A percentile compares a stretch with the other conserved stretches of the same genome.
Conservation (phyloP, 2,113 vertebrate species). For the Sceloporus undulatus region DNA sequence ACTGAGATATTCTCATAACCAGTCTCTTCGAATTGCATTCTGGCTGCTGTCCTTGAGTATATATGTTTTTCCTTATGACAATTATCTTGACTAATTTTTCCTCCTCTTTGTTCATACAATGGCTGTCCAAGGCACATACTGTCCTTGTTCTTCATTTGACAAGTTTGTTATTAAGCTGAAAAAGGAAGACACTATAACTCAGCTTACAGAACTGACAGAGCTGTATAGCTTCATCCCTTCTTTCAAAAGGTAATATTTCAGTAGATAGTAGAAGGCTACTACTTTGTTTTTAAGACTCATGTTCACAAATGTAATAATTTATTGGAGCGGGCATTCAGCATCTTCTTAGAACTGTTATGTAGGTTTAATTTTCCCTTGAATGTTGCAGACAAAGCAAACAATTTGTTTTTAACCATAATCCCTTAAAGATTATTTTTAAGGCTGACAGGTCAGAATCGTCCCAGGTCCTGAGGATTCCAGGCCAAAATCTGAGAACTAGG, state of each 20-base stretch:
- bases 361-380: conserved; percentile 61
- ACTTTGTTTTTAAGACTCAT: conserved; percentile 43
- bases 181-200: background rate
- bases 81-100: background rate
- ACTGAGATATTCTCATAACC: fast-evolving
- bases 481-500: too few species aligned
- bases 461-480: too few species aligned
- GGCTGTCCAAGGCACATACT: background rate
- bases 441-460: too few species aligned
- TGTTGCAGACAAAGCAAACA: background rate
- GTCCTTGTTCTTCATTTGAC: conserved; percentile 14
- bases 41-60: background rate
- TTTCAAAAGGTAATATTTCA: conserved; percentile 47
- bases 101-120: background rate
- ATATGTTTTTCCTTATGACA: background rate
- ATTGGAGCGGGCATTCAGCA: conserved; percentile 54
- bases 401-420: background rate
- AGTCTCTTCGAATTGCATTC: conserved; percentile 16
- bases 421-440: background rate
- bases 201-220: background rate
- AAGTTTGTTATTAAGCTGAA: conserved; percentile 10
- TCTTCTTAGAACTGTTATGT: conserved; percentile 55
- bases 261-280: conserved; percentile 18
- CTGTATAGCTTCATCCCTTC: background rate
- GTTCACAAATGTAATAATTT: conserved; percentile 62